Percentiles rank a stretch among this genome's conserved stretches.
phyloP scores from a whole-genome alignment of 2,888 invertebrate genomes.

The Mimas tiliae region DNA sequence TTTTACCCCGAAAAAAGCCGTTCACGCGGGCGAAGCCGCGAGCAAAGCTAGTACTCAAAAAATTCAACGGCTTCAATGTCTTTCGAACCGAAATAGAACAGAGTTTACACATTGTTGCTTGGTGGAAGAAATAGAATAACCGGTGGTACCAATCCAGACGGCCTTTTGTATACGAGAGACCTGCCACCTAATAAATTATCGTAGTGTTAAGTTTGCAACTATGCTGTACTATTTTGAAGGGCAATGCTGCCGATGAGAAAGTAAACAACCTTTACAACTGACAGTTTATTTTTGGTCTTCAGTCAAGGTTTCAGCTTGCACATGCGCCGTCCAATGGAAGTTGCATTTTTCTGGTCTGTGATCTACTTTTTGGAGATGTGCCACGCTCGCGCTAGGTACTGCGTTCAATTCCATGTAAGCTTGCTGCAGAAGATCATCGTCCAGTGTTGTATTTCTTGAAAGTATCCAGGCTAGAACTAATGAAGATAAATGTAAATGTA shows the following conservation, averaged over 20 bases:
- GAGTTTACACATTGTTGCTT: too few relatives aligned
- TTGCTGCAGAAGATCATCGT: conserved; percentile 44
- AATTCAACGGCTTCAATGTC: too few relatives aligned
- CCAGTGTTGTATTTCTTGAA: conserved; percentile 54
- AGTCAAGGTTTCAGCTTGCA: conserved; percentile 53
- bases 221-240: too few relatives aligned
- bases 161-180: too few relatives aligned
- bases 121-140: too few relatives aligned
- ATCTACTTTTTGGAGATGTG: conserved; percentile 59
- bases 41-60: too few relatives aligned
- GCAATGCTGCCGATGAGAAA: background rate
- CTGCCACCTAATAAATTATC: too few relatives aligned
- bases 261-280: conserved; percentile 27
- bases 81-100: too few relatives aligned
- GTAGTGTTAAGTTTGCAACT: too few relatives aligned
- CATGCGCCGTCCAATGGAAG: conserved; percentile 68
- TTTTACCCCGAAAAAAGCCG: too few relatives aligned
- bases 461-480: conserved; percentile 75
- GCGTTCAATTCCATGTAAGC: conserved; percentile 54
- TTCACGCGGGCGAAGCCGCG: too few relatives aligned
- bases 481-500: background rate
- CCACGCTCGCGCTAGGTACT: conserved; percentile 58
- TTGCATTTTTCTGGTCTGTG: conserved; percentile 55
- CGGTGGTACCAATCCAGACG: too few relatives aligned
- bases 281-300: conserved; percentile 30